Conservation (phyloP, 2,797 vertebrate genomes). For the Alcedo atthis region DNA sequence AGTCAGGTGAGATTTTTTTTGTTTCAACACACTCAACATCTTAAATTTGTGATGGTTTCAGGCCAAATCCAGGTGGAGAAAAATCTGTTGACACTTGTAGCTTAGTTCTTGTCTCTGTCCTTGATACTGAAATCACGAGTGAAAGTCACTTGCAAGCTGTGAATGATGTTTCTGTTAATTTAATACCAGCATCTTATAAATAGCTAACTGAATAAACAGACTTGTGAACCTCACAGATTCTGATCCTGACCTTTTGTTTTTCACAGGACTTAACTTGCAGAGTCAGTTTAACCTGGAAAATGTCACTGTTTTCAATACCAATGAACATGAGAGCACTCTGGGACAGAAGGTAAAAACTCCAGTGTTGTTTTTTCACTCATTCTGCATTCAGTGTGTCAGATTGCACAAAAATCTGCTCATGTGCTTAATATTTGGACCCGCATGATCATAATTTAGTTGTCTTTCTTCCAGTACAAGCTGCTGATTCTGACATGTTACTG, state of each 20-base stretch:
- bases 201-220: neutral
- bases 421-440: neutral
- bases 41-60: neutral
- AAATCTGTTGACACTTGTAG: neutral
- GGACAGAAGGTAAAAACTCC: constrained; percentile 89
- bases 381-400: accelerated
- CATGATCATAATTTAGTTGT: neutral
- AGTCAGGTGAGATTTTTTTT: constrained; percentile 88
- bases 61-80: neutral
- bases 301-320: constrained; percentile 96
- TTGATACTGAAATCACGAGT: neutral
- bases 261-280: constrained; percentile 93
- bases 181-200: neutral
- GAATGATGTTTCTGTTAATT: constrained; percentile 10
- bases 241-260: constrained; percentile 9
- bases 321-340: constrained; percentile 95
- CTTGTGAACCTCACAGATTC: neutral
- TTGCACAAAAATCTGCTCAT: neutral
- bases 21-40: neutral
- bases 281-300: constrained; percentile 99
- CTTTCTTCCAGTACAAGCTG: neutral
- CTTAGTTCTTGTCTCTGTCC: neutral
- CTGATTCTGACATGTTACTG: neutral
- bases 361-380: neutral
- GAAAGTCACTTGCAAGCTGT: neutral